These are phyloP conservation scores for Dryadula phaetusa DNA, from an alignment of 2,888 invertebrate species.

Conservation along the genomic window DNA sequence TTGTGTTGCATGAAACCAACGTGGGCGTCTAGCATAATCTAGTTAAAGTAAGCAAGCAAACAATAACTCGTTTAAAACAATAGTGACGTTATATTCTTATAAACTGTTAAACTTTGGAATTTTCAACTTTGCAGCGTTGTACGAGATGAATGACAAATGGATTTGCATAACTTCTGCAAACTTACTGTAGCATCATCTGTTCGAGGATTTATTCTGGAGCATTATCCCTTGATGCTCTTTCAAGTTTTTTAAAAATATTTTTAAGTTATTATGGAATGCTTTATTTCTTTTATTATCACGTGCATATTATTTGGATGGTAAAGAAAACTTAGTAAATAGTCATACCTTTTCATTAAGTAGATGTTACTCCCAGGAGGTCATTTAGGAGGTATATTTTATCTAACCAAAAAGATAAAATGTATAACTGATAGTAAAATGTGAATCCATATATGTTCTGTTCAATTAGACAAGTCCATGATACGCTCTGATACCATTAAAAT, in stretches of 20 bases:
- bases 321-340: too few species aligned
- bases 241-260: neutral
- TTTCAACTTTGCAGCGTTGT: conserved; percentile 23
- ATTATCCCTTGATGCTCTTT: conserved; percentile 7
- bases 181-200: conserved; percentile 26
- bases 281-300: neutral
- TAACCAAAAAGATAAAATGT: too few species aligned
- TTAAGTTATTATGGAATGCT: neutral
- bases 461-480: too few species aligned
- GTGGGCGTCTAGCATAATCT: conserved; percentile 10
- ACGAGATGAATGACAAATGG: conserved; percentile 27
- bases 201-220: conserved; percentile 8
- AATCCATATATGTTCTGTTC: too few species aligned
- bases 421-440: too few species aligned
- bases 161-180: conserved; percentile 26
- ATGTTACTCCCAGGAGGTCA: too few species aligned
- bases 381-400: too few species aligned
- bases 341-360: too few species aligned
- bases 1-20: neutral
- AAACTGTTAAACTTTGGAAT: conserved; percentile 23
- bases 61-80: conserved; percentile 27
- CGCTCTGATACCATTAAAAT: too few species aligned
- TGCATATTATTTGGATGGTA: too few species aligned
- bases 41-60: conserved; percentile 11
- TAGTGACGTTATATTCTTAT: conserved; percentile 22